Base-by-base conservation (phyloP, 2,797 vertebrate species). In the Epinephelus malabaricus region DNA sequence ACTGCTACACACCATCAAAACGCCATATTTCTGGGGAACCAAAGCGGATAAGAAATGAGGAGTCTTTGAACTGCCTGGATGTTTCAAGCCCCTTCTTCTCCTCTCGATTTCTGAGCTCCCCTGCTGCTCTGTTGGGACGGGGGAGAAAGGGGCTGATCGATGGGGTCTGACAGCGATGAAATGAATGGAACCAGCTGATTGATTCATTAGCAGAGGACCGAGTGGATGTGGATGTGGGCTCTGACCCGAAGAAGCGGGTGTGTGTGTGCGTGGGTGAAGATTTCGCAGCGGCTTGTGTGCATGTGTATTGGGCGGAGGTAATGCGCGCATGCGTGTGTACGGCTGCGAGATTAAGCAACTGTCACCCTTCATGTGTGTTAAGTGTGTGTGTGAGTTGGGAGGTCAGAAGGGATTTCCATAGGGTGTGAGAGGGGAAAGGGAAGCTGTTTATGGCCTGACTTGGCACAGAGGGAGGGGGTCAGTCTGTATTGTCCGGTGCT, bases 101-200 rank as follows among this genome's bases (percentile, higher is more conserved):
- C 72, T 71, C 85, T 79, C 70, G 19, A 60, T 85, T 76, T 84
- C 75, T 58, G 58, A 53, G 85, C 84, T 74, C 87, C 86, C 91
- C 90, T 63, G 86, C 86, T 91, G 90, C 79, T 92, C 84, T 81
- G 84, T 63, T 68, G 82, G 88, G 89, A 82, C 47, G 65, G 62
- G 40, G 67, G 82, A 73, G 78, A 72, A 82, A 84, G 70, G 68
- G 75, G 73, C 89, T 94, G 94, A 94, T 94, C 92, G 81, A 95
- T 94, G 79, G 83, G 73, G 46, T 81, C 86, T 94, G 94, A 94
- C 93, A 94, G 93, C 85, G 87, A 62, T 56, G 62, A 92, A 90
- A 92, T 89, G 86, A 92, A 94, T 90, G 88, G 90, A 91, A 93
- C 84, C 91, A 86, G 89, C 90, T 89, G 90, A 93, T 92, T 92